Evolutionary conservation across 1,140 invertebrate genomes (phyloP), one percentile per base, ranked within the genome.

Genomic region (Mamestra configurata): DNA sequence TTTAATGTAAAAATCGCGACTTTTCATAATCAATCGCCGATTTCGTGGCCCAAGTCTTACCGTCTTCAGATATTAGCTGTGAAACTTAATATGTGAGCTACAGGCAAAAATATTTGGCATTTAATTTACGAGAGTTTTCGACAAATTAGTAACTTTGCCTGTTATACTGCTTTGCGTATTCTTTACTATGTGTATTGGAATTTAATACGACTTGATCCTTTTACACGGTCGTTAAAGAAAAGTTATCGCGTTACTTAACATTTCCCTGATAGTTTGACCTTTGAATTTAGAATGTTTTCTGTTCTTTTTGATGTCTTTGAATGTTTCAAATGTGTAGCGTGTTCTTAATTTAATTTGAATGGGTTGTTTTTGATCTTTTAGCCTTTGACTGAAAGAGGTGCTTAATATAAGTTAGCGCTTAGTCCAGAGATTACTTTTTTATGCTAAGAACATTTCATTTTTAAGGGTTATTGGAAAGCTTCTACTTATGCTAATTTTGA

Each of bases 51-150:
- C 15, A 2, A 37, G 15, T 22, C 71, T 55, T 55, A 61, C 72
- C 61, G 75, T 66, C 61, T 77, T 68, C 51, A 68, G 59, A 77
- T 77, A 77, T 77, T 77, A 77, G 75, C 75, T 51, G 49, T 53
- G 61, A 77, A 77, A 77, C 75, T 68, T 77, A 77, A 77, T 77
- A 77, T 77, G 75, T 77, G 61, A 77, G 59, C 75, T 77, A 66
- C 75, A 66, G 37, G 75, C 73, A 77, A 77, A 77, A 77, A 76
- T 76, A 76, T 76, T 76, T 76, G 73, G 57, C 73, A 76, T 76
- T 76, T 61, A 76, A 76, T 76, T 61, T 76, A 73, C 43, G 73
- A 61, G 55, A 75, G 57, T 76, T 76, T 46, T 64, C 22, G 22
- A 64, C 57, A 76, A 76, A 64, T 76, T 76, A 64, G 73, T 22